Percentiles rank a stretch among this genome's conserved stretches.
These are phyloP conservation scores for Drosophila teissieri DNA, from an alignment of 1,140 invertebrate genomes.

Conservation along the genomic window DNA sequence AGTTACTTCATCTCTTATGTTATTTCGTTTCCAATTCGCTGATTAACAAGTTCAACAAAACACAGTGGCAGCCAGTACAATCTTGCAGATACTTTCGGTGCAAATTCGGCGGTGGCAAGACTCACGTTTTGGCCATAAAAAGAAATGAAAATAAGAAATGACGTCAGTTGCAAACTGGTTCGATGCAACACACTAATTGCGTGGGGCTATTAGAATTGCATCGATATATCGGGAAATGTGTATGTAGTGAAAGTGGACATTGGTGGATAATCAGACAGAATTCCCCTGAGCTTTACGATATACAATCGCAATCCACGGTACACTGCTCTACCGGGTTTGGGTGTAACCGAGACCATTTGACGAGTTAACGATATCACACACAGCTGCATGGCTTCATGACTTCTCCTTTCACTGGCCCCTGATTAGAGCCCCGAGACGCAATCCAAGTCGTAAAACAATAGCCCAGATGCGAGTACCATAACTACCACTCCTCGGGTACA, in stretches of 20 bases:
- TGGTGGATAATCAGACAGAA: constrained; percentile 10
- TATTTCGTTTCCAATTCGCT: constrained; percentile 81
- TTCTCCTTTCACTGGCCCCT: constrained; percentile 74
- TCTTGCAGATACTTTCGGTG: constrained; percentile 60
- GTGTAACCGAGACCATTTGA: constrained; percentile 66
- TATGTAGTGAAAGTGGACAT: constrained; percentile 29
- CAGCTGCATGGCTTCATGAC: constrained; percentile 70
- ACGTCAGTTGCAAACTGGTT: constrained; percentile 48
- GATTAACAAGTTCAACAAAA: constrained; percentile 81
- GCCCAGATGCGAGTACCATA: constrained; percentile 29
- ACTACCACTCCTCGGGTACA: constrained; percentile 6
- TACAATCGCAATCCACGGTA: constrained; percentile 46
- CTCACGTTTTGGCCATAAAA: constrained; percentile 61
- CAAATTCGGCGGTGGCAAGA: constrained; percentile 62
- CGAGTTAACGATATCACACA: constrained; percentile 75
- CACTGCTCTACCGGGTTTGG: constrained; percentile 78
- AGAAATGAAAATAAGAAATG: constrained; percentile 22
- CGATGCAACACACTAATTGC: constrained; percentile 62
- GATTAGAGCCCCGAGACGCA: constrained; percentile 60
- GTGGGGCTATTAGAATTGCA: constrained; percentile 70
- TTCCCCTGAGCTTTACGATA: constrained; percentile 32
- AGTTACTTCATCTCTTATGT: constrained; percentile 81
- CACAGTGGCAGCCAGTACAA: constrained; percentile 44
- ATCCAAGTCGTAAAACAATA: constrained; percentile 69
- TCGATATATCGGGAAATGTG: constrained; percentile 35